These are phyloP conservation scores for Drosophila histrio DNA, from an alignment of 2,888 invertebrate genomes.

Conservation along the genomic window DNA sequence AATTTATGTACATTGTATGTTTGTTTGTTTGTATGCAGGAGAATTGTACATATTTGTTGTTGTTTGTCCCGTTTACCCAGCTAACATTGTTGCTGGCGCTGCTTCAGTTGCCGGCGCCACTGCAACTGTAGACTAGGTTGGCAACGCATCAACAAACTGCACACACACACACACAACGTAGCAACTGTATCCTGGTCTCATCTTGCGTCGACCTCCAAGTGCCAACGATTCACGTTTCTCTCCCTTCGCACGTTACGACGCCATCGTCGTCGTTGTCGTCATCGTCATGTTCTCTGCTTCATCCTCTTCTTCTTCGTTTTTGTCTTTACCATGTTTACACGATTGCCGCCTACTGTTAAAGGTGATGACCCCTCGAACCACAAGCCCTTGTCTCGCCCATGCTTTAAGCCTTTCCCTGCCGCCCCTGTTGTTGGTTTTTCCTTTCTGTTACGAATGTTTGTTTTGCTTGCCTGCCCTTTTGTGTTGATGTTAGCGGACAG, in stretches of 20 bases:
- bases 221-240: slow-evolving; percentile 39
- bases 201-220: slow-evolving; percentile 65
- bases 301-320: slow-evolving; percentile 15
- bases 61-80: slow-evolving; percentile 45
- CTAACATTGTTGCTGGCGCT: slow-evolving; percentile 33
- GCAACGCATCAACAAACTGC: slow-evolving; percentile 42
- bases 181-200: slow-evolving; percentile 44
- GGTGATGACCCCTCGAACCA: slow-evolving; percentile 60
- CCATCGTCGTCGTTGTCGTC: slow-evolving; percentile 19
- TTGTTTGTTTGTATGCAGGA: slow-evolving; percentile 42
- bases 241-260: slow-evolving; percentile 7
- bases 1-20: slow-evolving; percentile 60
- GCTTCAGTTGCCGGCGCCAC: slow-evolving; percentile 45
- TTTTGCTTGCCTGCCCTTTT: slow-evolving; percentile 46
- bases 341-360: slow-evolving; percentile 70
- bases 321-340: slow-evolving; percentile 60
- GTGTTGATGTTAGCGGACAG: slow-evolving; percentile 45
- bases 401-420: slow-evolving; percentile 27
- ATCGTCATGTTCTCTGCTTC: background rate
- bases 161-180: background rate
- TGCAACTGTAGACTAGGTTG: slow-evolving; percentile 29
- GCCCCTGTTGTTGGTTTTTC: slow-evolving; percentile 27
- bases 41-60: slow-evolving; percentile 33
- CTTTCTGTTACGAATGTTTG: slow-evolving; percentile 40
- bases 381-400: slow-evolving; percentile 37